A percentile compares a stretch with the other conserved stretches of the same genome.
Evolutionary conservation across 2,888 invertebrate genomes (phyloP).

Genomic region (Arge pagana): DNA sequence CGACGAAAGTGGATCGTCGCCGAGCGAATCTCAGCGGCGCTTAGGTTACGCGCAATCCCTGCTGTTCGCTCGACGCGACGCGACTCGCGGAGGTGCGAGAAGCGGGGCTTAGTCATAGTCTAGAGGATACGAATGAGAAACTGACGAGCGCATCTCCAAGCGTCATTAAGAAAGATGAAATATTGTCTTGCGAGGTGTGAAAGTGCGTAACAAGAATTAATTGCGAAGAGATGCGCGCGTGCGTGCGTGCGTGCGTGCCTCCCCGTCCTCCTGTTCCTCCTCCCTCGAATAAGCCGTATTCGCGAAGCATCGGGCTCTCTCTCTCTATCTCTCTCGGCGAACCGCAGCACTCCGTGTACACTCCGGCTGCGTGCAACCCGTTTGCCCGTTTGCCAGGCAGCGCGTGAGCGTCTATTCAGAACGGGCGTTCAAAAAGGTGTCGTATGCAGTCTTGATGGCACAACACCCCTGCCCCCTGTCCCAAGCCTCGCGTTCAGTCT

Average conservation of each 20-base stretch:
- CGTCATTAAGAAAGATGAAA: constrained; percentile 13
- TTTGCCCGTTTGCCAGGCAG: constrained; percentile 50
- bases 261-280: not conserved
- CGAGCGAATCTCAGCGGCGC: no score
- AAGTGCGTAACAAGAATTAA: constrained; percentile 41
- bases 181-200: constrained; percentile 40
- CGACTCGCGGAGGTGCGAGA: no score
- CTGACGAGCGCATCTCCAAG: not conserved
- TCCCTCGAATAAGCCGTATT: no score
- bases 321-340: no score
- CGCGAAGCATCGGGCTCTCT: no score
- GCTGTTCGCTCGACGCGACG: no score
- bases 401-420: constrained; percentile 54
- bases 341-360: no score
- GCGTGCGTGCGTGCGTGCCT: constrained; percentile 20
- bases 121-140: not conserved
- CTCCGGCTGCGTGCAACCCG: no score
- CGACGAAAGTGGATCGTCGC: no score
- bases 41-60: no score
- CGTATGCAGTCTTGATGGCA: constrained; percentile 50
- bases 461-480: constrained; percentile 24
- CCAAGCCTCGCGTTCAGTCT: no score
- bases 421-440: constrained; percentile 55
- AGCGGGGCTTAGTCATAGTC: constrained; percentile 10
- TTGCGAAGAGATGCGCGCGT: constrained; percentile 21